phyloP scores from a whole-genome alignment of 2,797 vertebrate genomes.

The Aldrovandia affinis region DNA sequence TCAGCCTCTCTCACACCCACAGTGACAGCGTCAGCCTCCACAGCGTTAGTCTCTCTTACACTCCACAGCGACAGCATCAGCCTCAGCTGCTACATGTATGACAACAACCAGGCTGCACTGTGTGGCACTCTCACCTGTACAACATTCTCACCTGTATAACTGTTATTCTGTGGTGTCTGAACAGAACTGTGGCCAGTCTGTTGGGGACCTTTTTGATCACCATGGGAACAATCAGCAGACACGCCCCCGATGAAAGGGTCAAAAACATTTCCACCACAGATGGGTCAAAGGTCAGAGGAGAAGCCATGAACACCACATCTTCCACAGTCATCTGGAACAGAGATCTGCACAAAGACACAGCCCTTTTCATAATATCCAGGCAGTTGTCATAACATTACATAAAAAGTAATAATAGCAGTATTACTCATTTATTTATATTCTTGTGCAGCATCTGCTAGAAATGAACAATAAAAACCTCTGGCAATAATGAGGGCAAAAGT shows the following conservation, averaged over 20 bases:
- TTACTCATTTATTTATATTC: neutral
- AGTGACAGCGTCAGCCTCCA: too few relatives aligned
- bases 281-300: conserved; percentile 94
- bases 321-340: conserved; percentile 82
- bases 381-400: neutral
- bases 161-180: conserved; percentile 79
- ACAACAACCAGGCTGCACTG: too few relatives aligned
- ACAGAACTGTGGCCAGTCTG: conserved; percentile 78
- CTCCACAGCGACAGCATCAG: too few relatives aligned
- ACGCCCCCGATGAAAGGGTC: conserved; percentile 86
- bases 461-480: neutral
- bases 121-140: neutral
- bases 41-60: too few relatives aligned
- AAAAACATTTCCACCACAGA: conserved; percentile 93
- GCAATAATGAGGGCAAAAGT: too few relatives aligned
- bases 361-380: neutral
- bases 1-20: too few relatives aligned
- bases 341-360: conserved; percentile 65
- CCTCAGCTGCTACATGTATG: too few relatives aligned
- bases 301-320: conserved; percentile 89
- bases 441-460: neutral
- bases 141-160: conserved; percentile 81
- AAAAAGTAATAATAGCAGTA: neutral
- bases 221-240: conserved; percentile 83
- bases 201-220: conserved; percentile 81